Evolutionary conservation across 2,113 vertebrate genomes (phyloP), one percentile per base, ranked within the genome.

Genomic region (Eclectus roratus): DNA sequence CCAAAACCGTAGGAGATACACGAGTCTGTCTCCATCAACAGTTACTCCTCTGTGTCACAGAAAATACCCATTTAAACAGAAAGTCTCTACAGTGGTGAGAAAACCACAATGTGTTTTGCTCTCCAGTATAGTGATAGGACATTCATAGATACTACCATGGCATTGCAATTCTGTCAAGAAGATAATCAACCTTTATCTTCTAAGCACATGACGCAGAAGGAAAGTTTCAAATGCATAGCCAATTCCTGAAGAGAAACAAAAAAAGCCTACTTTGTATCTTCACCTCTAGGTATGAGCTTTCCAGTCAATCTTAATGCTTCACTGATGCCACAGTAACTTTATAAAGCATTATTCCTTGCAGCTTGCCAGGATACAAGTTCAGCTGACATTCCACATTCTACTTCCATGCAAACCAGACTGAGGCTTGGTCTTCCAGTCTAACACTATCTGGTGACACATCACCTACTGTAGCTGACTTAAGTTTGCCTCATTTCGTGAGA

Each of bases 21-120:
- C 1, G 0, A 2, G 3, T 13, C 8, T 8, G 0, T 70, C 17
- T 55, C 24, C 46, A n/a, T 23, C 37, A 79, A 81, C 25, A 60
- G 7, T 56, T 84, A 49, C 7, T 87, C 18, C 13, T 44, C n/a
- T 77, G 25, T 31, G 44, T 72, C 55, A 50, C 25, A 80, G 3
- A 28, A 21, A 84, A 55, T 19, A 58, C 16, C 31, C 46, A 2
- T 24, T 66, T 14, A 33, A 50, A 69, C 7, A 66, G 39, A 35
- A 52, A 63, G n/a, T 47, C 43, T 37, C 50, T 10, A 19, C 11
- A 29, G 13, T 20, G 43, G 10, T 55, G 20, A 88, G 28, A 89
- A 78, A 66, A 31, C 15, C 28, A 24, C n/a, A 13, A 41, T 16
- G 19, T 4, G 13, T 47, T 91, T 80, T 60, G 33, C 29, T 90